A percentile compares a stretch with the other conserved stretches of the same genome.
These are phyloP conservation scores for Mus musculus DNA, from an alignment of 2,113 vertebrate genomes.

Conservation along the genomic window GRCm39 chr4:129241501-129242000, in stretches of 20 bases:
- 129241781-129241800: neutral
- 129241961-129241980: neutral
- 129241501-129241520: too few relatives aligned
- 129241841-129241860: neutral
- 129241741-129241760: neutral
- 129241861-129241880: neutral
- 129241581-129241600: neutral
- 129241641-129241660: neutral
- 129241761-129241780: neutral
- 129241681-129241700: neutral
- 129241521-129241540: too few relatives aligned
- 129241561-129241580: too few relatives aligned
- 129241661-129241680: neutral
- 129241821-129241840: neutral
- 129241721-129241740: neutral
- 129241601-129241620: neutral
- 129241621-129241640: neutral
- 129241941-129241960: neutral
- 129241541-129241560: too few relatives aligned
- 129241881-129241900: neutral
- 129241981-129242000: slow-evolving; percentile 18
- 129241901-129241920: neutral
- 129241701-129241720: neutral
- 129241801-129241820: neutral
- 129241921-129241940: slow-evolving; percentile 36